phyloP scores from a whole-genome alignment of 2,113 vertebrate species.

The Ciconia boyciana region DNA sequence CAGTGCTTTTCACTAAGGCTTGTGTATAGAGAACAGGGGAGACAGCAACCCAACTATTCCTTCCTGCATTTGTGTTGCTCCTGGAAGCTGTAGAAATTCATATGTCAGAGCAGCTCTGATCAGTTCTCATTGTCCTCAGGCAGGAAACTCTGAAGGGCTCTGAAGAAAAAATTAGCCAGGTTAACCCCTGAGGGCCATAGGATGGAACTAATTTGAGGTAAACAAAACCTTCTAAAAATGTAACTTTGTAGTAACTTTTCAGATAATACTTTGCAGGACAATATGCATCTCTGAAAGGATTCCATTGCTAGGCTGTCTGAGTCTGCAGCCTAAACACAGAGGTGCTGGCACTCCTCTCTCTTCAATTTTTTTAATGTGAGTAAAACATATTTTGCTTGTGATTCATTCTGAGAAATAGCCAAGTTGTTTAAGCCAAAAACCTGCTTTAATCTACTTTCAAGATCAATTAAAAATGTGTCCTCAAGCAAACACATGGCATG shows the following conservation, averaged over 20 bases:
- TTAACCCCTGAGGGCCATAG: not conserved
- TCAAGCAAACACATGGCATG: not conserved
- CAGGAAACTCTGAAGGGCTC: not conserved
- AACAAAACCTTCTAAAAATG: not conserved
- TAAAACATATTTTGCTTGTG: slow-evolving; percentile 44
- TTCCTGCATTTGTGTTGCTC: not conserved
- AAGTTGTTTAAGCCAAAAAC: slow-evolving; percentile 27
- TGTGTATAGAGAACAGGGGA: not conserved
- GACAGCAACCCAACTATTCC: not conserved
- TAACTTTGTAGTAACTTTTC: not conserved
- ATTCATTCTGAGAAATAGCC: slow-evolving; percentile 23
- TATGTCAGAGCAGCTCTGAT: not conserved
- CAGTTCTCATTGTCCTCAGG: not conserved
- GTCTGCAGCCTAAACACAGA: not conserved
- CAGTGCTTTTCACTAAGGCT: not conserved
- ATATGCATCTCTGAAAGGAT: not conserved
- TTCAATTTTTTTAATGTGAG: not conserved
- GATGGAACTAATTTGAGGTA: not conserved
- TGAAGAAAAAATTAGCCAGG: not conserved
- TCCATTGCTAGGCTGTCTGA: not conserved
- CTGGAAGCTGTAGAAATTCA: not conserved
- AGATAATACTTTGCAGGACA: not conserved
- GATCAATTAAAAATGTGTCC: slow-evolving; percentile 51
- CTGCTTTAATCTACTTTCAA: slow-evolving; percentile 20
- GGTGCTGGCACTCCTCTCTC: not conserved